Percentiles rank a stretch among this genome's conserved stretches.
Evolutionary conservation across 2,797 vertebrate species (phyloP).

Genomic region (Eutrigla gurnardus): DNA sequence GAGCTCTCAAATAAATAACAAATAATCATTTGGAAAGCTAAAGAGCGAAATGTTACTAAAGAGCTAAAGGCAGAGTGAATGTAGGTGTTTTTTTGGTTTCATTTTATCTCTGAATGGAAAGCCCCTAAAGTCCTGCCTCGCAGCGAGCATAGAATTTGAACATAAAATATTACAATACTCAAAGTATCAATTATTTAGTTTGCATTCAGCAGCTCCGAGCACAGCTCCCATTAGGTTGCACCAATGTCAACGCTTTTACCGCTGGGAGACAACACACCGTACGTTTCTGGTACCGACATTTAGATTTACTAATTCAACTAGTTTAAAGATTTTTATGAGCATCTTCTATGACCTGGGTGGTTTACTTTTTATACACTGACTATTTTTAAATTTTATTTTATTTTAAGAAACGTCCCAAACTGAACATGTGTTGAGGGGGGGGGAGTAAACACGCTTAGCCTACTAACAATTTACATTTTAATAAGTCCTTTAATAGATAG

Average conservation of each 20-base stretch:
- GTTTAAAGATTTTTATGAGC: conserved; percentile 17
- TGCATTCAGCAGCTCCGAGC: conserved; percentile 18
- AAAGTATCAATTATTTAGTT: conserved; percentile 41
- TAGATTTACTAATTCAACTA: conserved; percentile 31
- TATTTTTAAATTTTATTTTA: neutral
- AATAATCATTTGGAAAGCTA: neutral
- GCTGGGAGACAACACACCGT: neutral
- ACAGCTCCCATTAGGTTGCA: conserved; percentile 10
- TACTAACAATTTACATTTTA: neutral
- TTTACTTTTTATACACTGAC: conserved; percentile 9
- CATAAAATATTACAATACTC: neutral
- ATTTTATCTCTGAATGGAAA: neutral
- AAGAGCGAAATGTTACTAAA: neutral
- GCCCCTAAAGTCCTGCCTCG: neutral
- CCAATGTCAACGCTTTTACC: conserved; percentile 36
- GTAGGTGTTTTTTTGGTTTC: conserved; percentile 3
- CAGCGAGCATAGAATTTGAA: neutral
- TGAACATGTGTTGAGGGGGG: neutral
- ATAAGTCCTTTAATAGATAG: conserved; percentile 17
- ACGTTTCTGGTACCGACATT: conserved; percentile 18
- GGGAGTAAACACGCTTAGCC: neutral
- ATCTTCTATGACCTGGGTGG: neutral
- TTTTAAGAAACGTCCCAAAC: neutral
- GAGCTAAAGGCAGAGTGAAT: neutral
- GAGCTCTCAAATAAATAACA: too few species aligned